phyloP scores from a whole-genome alignment of 2,888 invertebrate genomes.

The Gryllus longicercus region DNA sequence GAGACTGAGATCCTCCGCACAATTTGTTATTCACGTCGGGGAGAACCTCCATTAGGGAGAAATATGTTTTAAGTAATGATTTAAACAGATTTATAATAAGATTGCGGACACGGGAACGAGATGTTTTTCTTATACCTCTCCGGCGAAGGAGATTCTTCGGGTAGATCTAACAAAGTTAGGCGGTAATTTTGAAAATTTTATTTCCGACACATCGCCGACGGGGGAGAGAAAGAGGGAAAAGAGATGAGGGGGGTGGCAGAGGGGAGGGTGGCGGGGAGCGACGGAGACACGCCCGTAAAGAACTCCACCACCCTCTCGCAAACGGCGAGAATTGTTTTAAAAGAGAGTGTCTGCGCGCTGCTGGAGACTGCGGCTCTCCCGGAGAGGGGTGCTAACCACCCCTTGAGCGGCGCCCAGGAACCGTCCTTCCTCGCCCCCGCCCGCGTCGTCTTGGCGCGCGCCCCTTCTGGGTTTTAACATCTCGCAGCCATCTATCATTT shows the following conservation, averaged over 20 bases:
- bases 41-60: slow-evolving; percentile 8
- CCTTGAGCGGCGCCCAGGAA: too few species aligned
- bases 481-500: not conserved
- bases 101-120: not conserved
- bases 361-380: too few species aligned
- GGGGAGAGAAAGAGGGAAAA: not conserved
- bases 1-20: not conserved
- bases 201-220: slow-evolving; percentile 1
- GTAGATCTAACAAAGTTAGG: slow-evolving; percentile 17
- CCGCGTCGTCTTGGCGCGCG: not conserved
- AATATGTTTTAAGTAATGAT: slow-evolving; percentile 6
- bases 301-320: not conserved
- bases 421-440: too few species aligned
- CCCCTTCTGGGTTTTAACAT: not conserved
- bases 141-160: not conserved
- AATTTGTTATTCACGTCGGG: slow-evolving; percentile 2
- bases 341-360: not conserved
- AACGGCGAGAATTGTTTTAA: slow-evolving; percentile 17
- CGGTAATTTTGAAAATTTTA: slow-evolving; percentile 8
- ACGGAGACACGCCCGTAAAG: not conserved
- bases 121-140: not conserved
- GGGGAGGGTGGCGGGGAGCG: not conserved
- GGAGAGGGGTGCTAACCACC: too few species aligned
- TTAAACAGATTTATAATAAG: not conserved
- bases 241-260: not conserved